Conservation (phyloP, 1,140 invertebrate species). For the Arctopsyche grandis region DNA sequence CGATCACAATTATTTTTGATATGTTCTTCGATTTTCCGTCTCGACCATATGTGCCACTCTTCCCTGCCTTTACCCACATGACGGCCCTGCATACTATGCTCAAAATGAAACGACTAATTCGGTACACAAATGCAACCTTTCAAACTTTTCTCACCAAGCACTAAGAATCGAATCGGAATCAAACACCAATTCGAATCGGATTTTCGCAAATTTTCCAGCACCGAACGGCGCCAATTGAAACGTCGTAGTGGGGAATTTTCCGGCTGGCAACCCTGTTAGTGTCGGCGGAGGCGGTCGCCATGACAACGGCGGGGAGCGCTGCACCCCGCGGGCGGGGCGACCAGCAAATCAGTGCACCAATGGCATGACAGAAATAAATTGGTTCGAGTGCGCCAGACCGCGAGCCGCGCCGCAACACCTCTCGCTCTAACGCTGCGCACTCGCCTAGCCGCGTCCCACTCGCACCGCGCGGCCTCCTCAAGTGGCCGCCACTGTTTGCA, state of each 20-base stretch:
- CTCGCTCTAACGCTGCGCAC: slow-evolving; percentile 45
- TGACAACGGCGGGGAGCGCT: slow-evolving; percentile 68
- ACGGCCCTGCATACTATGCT: too few species aligned
- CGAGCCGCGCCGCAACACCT: slow-evolving; percentile 57
- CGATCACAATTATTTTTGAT: too few species aligned
- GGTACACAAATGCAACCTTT: too few species aligned
- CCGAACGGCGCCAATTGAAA: background rate
- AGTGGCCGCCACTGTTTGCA: slow-evolving; percentile 22
- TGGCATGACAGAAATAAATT: slow-evolving; percentile 70
- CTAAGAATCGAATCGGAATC: too few species aligned
- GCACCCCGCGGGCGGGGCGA: slow-evolving; percentile 66
- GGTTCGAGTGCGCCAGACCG: slow-evolving; percentile 60
- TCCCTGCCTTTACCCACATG: too few species aligned
- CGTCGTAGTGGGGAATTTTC: background rate
- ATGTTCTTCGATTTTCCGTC: too few species aligned
- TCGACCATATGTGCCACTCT: too few species aligned
- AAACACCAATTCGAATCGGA: too few species aligned
- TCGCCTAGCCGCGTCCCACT: slow-evolving; percentile 57
- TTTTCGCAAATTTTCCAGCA: background rate
- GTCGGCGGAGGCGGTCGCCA: slow-evolving; percentile 64
- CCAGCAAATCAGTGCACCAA: slow-evolving; percentile 67
- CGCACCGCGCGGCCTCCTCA: slow-evolving; percentile 55
- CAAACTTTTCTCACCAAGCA: too few species aligned
- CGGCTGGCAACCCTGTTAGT: slow-evolving; percentile 21
- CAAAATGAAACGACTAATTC: too few species aligned